Evolutionary conservation across 2,888 invertebrate genomes (phyloP), one percentile per base, ranked within the genome.

Genomic region (Escarpia spicata): DNA sequence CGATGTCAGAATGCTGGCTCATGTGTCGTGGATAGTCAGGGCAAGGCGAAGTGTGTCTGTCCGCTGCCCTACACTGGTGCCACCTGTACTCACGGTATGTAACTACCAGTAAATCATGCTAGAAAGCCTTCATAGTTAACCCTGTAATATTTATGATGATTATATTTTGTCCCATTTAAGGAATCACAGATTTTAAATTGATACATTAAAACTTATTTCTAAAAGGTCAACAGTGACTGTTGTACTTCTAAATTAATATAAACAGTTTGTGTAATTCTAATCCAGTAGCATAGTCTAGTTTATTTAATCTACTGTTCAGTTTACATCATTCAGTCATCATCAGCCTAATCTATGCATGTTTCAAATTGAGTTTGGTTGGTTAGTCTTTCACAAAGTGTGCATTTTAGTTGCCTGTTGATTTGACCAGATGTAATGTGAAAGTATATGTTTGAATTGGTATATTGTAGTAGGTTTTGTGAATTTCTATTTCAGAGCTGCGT

Each of bases 81-180:
- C 91, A 91, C 91, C 91, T 91, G 91, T 91, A 91, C 37, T n/a
- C 15, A 91, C 4, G 91, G 91, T 91, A 44, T 19, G 91, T 91
- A 19, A n/a, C 75, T 75, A 52, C 9, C 37, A 4, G 52, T 52
- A 15, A 52, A 52, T 52, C 52, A 52, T 52, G 15, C 19, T 26
- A 26, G 2, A 26, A n/a, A 26, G 75, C 75, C 15, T 75, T 75
- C 75, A 75, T 75, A 19, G 3, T 75, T 26, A 3, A 75, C 19
- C 75, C 75, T 75, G 75, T 75, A n/a, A 26, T n/a, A 75, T 26
- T 26, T 75, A 26, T 2, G 1, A 26, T 75, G 75, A 75, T 60
- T 75, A 75, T 75, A 4, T 6, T 26, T 75, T 6, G 19, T 26
- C 19, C 26, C 75, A 26, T 9, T 52, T 52, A 52, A 12, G 52